Percentiles rank a stretch among this genome's conserved stretches.
phyloP scores from a whole-genome alignment of 2,797 vertebrate species.

The Anableps anableps region DNA sequence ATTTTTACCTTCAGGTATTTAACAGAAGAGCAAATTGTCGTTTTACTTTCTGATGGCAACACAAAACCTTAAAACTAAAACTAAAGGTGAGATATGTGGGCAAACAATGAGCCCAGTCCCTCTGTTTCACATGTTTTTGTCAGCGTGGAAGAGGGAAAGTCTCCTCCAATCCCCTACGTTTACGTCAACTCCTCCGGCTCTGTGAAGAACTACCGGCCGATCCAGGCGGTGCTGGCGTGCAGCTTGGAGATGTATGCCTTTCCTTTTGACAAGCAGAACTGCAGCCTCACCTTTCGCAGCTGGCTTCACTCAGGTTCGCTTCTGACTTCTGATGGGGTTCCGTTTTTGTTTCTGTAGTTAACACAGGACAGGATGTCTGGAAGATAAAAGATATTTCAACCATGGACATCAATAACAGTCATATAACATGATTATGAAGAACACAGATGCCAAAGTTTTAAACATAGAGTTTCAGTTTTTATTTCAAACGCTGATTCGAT shows the following conservation, averaged over 20 bases:
- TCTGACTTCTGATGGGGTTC: background rate
- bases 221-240: slow-evolving; percentile 87
- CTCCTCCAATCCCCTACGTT: slow-evolving; percentile 83
- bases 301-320: slow-evolving; percentile 87
- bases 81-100: background rate
- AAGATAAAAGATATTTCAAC: background rate
- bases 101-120: background rate
- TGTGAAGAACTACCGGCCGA: slow-evolving; percentile 86
- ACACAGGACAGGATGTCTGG: background rate
- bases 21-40: background rate
- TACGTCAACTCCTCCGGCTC: slow-evolving; percentile 88
- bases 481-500: background rate
- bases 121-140: background rate
- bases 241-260: slow-evolving; percentile 87
- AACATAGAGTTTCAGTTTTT: background rate
- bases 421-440: background rate
- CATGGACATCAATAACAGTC: background rate
- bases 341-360: background rate
- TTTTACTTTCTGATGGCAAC: background rate
- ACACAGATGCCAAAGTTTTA: background rate
- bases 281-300: slow-evolving; percentile 89
- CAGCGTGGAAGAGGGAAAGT: slow-evolving; percentile 84
- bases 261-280: slow-evolving; percentile 90
- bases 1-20: background rate
- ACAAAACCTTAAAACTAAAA: background rate